phyloP scores from a whole-genome alignment of 2,888 invertebrate species.

The Empis stercorea region DNA sequence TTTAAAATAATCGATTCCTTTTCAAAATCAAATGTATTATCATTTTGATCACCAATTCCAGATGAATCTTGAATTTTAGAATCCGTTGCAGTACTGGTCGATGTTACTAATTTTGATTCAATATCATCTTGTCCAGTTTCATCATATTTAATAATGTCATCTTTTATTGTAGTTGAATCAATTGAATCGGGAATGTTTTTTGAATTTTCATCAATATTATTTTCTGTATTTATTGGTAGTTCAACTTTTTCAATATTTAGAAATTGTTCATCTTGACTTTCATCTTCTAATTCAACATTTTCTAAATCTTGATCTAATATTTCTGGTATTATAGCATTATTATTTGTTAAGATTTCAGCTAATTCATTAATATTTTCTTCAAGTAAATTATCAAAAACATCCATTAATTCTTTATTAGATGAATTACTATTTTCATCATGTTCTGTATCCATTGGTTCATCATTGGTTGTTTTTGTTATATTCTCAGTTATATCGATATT shows the following conservation, averaged over 20 bases:
- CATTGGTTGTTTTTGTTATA: conserved; percentile 15
- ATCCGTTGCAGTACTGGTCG: not conserved
- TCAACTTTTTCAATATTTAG: conserved; percentile 19
- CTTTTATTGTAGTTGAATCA: conserved; percentile 6
- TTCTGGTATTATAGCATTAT: conserved; percentile 20
- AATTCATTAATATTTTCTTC: conserved; percentile 30
- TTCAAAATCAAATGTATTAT: no score
- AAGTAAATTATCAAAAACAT: conserved; percentile 29
- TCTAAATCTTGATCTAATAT: conserved; percentile 32
- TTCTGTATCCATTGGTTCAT: conserved; percentile 19
- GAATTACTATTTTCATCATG: conserved; percentile 13
- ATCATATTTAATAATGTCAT: conserved; percentile 10
- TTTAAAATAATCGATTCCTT: conserved; percentile 14
- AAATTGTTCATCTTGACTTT: conserved; percentile 19
- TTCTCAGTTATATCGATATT: conserved; percentile 4
- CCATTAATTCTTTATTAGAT: conserved; percentile 26
- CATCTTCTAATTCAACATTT: conserved; percentile 23
- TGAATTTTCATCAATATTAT: conserved; percentile 9
- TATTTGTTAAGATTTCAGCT: conserved; percentile 26
- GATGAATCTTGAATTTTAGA: not conserved
- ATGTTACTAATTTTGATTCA: conserved; percentile 15
- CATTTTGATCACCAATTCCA: not conserved
- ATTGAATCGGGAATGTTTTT: conserved; percentile 9
- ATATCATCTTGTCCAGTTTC: conserved; percentile 9
- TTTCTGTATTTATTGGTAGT: conserved; percentile 13